Conservation (phyloP, 2,797 vertebrate species). For the Oreonectes daqikongensis region DNA sequence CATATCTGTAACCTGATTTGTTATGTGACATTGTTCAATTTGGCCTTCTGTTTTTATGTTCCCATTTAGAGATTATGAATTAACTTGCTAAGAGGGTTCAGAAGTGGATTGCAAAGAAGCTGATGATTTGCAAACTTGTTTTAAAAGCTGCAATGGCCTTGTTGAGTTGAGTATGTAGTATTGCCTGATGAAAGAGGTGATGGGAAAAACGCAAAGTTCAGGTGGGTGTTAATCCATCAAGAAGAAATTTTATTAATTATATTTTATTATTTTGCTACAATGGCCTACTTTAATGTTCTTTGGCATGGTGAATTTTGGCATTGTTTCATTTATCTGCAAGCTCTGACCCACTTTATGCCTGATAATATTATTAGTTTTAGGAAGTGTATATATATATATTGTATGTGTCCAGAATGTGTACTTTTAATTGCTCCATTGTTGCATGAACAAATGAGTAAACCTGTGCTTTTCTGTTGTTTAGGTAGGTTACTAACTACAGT, state of each 20-base stretch:
- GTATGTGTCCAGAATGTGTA: too few relatives aligned
- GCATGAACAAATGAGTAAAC: too few relatives aligned
- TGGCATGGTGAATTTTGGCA: slow-evolving; percentile 40
- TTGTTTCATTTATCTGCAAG: slow-evolving; percentile 46
- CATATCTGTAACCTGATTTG: slow-evolving; percentile 49
- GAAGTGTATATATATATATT: not conserved
- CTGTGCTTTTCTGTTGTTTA: too few relatives aligned
- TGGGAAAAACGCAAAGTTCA: not conserved
- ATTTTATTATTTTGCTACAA: slow-evolving; percentile 14
- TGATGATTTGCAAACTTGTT: slow-evolving; percentile 52
- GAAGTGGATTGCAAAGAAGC: slow-evolving; percentile 48
- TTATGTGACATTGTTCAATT: slow-evolving; percentile 46
- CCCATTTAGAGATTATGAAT: slow-evolving; percentile 52
- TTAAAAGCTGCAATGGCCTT: slow-evolving; percentile 53
- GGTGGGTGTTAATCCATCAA: not conserved
- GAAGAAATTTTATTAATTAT: not conserved
- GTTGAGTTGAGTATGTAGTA: slow-evolving; percentile 40
- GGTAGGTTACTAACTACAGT: too few relatives aligned
- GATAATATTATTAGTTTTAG: slow-evolving; percentile 35
- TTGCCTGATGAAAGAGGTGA: slow-evolving; percentile 34
- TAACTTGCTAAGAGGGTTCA: slow-evolving; percentile 52
- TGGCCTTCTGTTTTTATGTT: slow-evolving; percentile 9
- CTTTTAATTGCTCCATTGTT: too few relatives aligned
- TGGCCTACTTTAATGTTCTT: slow-evolving; percentile 44
- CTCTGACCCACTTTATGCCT: slow-evolving; percentile 53